Conservation (phyloP, 2,113 vertebrate species). For the Chionis minor region DNA sequence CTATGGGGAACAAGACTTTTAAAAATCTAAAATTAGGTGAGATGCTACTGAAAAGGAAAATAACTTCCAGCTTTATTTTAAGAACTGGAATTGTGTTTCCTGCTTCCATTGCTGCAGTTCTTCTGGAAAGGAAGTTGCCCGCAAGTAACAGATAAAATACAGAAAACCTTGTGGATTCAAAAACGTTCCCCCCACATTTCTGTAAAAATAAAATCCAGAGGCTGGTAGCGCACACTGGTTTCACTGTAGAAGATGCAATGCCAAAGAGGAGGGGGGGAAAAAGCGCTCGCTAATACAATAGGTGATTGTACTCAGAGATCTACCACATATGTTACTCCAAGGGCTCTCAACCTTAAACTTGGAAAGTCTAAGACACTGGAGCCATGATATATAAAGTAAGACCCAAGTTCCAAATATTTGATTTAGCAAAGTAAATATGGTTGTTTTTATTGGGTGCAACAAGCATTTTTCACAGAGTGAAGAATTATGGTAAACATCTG, state of each 20-base stretch:
- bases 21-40: neutral
- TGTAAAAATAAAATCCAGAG: conserved; percentile 45
- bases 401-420: conserved; percentile 69
- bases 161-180: conserved; percentile 40
- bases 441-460: conserved; percentile 80
- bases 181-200: neutral
- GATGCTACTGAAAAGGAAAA: conserved; percentile 4
- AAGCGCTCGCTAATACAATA: conserved; percentile 53
- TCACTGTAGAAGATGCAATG: conserved; percentile 30
- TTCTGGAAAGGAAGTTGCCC: conserved; percentile 46
- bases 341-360: conserved; percentile 61
- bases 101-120: conserved; percentile 3
- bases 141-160: conserved; percentile 13
- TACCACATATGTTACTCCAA: conserved; percentile 74
- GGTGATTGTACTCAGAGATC: conserved; percentile 64
- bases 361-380: conserved; percentile 60
- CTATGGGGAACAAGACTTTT: neutral
- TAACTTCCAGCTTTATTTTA: conserved; percentile 36
- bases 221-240: conserved; percentile 45
- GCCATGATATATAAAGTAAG: conserved; percentile 74
- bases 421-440: conserved; percentile 72
- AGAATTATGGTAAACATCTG: conserved; percentile 84
- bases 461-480: conserved; percentile 70
- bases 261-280: neutral
- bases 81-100: conserved; percentile 33